These are phyloP conservation scores for Pyrocephalus nanus DNA, from an alignment of 2,797 vertebrate species.

Conservation along the genomic window DNA sequence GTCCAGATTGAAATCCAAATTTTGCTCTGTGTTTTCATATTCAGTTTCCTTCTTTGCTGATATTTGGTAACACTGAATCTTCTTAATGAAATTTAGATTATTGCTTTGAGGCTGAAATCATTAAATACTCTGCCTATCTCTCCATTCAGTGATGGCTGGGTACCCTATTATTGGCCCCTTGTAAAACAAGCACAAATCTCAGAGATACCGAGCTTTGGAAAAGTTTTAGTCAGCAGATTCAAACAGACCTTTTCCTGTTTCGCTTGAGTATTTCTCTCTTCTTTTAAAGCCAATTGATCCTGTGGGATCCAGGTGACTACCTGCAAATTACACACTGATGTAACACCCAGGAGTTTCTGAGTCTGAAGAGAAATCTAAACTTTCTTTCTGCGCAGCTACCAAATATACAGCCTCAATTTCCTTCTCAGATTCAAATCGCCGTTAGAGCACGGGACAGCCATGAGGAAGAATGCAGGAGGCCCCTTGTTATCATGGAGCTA, in stretches of 20 bases:
- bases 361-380: background rate
- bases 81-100: background rate
- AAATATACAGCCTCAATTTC: background rate
- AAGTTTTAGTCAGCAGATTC: background rate
- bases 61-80: background rate
- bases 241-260: background rate
- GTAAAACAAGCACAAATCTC: background rate
- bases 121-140: background rate
- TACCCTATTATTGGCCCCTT: background rate
- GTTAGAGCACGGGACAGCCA: background rate
- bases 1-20: background rate
- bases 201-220: background rate
- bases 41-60: background rate
- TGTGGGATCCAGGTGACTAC: background rate
- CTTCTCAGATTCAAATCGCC: slow-evolving; percentile 7
- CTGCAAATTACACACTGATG: background rate
- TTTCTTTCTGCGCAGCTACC: background rate
- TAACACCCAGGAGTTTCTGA: background rate
- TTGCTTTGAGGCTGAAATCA: background rate
- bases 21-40: background rate
- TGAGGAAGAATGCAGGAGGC: background rate
- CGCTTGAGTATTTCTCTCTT: background rate
- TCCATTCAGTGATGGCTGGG: background rate
- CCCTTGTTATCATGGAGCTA: slow-evolving; percentile 9
- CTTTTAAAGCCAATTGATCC: background rate